Percentiles rank a stretch among this genome's conserved stretches.
phyloP scores from a whole-genome alignment of 2,888 invertebrate genomes.

The Sclerodermus sp. region DNA sequence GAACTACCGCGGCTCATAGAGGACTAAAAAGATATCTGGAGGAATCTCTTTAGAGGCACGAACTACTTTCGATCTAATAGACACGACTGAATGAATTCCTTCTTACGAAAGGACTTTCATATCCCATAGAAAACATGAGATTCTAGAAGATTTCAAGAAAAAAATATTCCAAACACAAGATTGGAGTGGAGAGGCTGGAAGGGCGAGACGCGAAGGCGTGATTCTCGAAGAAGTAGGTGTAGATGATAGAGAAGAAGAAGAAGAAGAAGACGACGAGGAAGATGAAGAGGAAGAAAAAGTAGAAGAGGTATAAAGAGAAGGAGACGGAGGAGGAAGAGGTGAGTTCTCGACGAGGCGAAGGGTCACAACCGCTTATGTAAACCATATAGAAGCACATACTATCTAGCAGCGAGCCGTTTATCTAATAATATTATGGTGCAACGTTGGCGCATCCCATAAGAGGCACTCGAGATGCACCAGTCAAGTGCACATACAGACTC shows the following conservation, averaged over 20 bases:
- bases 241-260: not conserved
- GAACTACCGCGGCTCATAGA: too few species aligned
- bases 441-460: constrained; percentile 35
- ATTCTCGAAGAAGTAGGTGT: constrained; percentile 10
- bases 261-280: constrained; percentile 4
- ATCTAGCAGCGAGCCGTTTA: constrained; percentile 44
- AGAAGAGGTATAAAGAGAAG: constrained; percentile 1
- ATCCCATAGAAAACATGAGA: too few species aligned
- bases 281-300: constrained; percentile 16
- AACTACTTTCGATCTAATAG: too few species aligned
- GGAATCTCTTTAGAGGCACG: too few species aligned
- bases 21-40: too few species aligned
- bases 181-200: too few species aligned
- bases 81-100: too few species aligned
- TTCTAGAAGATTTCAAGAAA: too few species aligned
- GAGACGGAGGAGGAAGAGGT: constrained; percentile 17
- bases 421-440: constrained; percentile 50
- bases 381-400: constrained; percentile 41
- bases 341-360: constrained; percentile 26
- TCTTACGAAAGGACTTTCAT: too few species aligned
- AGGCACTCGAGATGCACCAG: constrained; percentile 12
- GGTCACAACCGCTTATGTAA: constrained; percentile 47
- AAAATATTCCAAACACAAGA: too few species aligned
- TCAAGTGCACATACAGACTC: too few species aligned
- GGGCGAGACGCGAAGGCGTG: too few species aligned